Evolutionary conservation across 35 echinoderm and acorn worm species (phyloP), one percentile per base, ranked within the genome.

Genomic region (Nesometra sesokonis): DNA sequence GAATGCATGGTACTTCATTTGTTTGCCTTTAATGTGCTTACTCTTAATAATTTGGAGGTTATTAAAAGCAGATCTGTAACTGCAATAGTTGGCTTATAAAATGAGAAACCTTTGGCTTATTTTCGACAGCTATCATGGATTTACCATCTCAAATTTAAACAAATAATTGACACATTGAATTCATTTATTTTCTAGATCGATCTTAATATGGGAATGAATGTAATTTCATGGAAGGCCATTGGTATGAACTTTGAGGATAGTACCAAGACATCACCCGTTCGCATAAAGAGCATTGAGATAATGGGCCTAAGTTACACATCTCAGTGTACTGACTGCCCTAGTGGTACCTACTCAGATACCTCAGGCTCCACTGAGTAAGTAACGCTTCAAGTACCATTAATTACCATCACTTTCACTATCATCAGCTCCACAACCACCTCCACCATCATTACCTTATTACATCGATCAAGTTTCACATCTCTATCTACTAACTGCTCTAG

Each of bases 291-390:
- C 29, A 88, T 99, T 23, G 85, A 89, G 78, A 77, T 97, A 23
- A 99, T 94, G 92, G 96, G 92, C 8, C 57, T 99, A 33, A 85
- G 87, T 81, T 99, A 90, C 85, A 99, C 96, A 34, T 99, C 96
- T 0, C 88, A 94, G 80, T 99, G 96, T 86, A 99, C 96, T 29
- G 81, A 89, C 23, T 92, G 92, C 82, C 87, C 81, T 23, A 46
- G 87, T 32, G 96, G 96, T 11, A 99, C 90, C 0, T 90, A 90
- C 85, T 29, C 93, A 21, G 80, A 36, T 17, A 76, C 31, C 3
- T 15, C 15, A 35, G 96, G 93, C 0, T 85, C 89, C 0, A 89
- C 87, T 31, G 38, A 57, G 96, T 99, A 85, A 92, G 81, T 86
- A 32, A 29, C 8, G 33, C 27, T 78, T 2, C 29, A 5, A 46